Base-by-base conservation (phyloP, 2,113 vertebrate genomes). In the Argyrosomus japonicus region DNA sequence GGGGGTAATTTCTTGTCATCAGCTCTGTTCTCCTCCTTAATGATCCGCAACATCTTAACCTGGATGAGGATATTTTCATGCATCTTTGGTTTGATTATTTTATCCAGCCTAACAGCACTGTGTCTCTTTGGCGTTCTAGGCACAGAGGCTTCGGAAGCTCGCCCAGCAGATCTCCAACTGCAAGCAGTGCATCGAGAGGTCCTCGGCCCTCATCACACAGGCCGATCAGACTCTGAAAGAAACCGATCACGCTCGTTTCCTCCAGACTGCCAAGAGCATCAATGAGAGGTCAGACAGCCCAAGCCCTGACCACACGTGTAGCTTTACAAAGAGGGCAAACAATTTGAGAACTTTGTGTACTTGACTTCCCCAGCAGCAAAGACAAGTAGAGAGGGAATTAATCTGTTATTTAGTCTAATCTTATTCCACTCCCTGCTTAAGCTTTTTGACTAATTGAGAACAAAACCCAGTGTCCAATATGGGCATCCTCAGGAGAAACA, bases 131-230 rank as follows among this genome's bases (percentile, higher is more conserved):
- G 23, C 82, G 23, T 82, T 85, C 72, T 78, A 99, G 98, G 94
- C 98, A 70, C 97, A 98, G 68, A 94, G 98, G 82, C 79, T 99
- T 86, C 96, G 98, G 50, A 99, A 99, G 92, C 95, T 99, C 75
- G 97, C 98, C 61, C 98, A 99, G 84, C 98, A 99, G 94, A 97
- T 99, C 74, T 95, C 97, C 0, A 99, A 97, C 95, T 99, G 98
- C 93, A 98, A 99, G 40, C 98, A 99, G 92, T 99, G 98, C 93
- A 97, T 99, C 17, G 98, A 99, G 88, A 95, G 97, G 80, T 99
- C 98, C 0, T 97, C 98, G 0, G 97, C 97, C 3, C 97, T 99
- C 90, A 99, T 99, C 88, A 95, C 96, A 2, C 98, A 99, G 88
- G 98, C 98, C 0, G 98, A 99, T 65, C 97, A 98, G 88, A 98